These are phyloP conservation scores for Pedicia rivosa DNA, from an alignment of 2,888 invertebrate species.

Conservation along the genomic window DNA sequence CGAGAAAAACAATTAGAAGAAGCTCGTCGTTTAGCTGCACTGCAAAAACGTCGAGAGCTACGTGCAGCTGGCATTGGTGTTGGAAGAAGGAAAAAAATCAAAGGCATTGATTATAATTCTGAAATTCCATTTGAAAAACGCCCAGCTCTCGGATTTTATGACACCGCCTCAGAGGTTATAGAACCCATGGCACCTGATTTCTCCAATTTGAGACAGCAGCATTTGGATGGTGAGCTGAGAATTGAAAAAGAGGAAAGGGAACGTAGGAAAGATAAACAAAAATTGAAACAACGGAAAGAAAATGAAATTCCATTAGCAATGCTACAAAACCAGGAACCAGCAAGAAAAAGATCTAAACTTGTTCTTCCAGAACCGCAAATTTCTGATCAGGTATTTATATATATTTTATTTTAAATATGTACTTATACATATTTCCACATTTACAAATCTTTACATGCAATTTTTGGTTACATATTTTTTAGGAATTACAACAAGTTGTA, in stretches of 20 bases:
- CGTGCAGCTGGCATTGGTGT: constrained; percentile 85
- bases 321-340: constrained; percentile 75
- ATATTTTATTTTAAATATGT: constrained; percentile 6
- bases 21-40: constrained; percentile 84
- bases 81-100: constrained; percentile 36
- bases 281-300: constrained; percentile 88
- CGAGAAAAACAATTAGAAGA: constrained; percentile 98
- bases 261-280: constrained; percentile 87
- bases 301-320: constrained; percentile 87
- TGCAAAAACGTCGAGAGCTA: constrained; percentile 95
- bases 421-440: constrained; percentile 22
- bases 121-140: constrained; percentile 97
- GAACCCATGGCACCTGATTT: constrained; percentile 86
- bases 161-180: constrained; percentile 76
- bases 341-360: constrained; percentile 84
- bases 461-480: too few species aligned
- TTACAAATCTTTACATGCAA: too few species aligned
- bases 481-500: constrained; percentile 82
- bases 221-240: constrained; percentile 80
- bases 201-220: constrained; percentile 74
- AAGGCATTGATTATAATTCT: constrained; percentile 91
- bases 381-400: constrained; percentile 66
- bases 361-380: constrained; percentile 96
- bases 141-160: constrained; percentile 86
- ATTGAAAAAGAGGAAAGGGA: constrained; percentile 88